Base-by-base conservation (phyloP, 1,140 invertebrate genomes). In the Drosophila sproati region DNA sequence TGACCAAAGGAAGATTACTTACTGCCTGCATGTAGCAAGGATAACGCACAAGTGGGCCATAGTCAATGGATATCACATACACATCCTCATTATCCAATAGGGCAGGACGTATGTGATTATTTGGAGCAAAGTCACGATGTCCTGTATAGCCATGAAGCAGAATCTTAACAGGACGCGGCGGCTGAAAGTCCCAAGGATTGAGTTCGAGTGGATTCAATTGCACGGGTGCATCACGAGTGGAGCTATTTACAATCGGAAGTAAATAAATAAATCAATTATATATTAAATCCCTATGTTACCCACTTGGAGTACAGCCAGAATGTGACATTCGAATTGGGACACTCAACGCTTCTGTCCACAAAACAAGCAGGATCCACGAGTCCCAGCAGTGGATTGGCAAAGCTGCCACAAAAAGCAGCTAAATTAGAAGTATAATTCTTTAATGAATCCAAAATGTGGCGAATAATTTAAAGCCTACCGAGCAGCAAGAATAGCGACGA, bases 101-200 rank as follows among this genome's bases (percentile, higher is more conserved):
- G 93, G 94, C 94, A 82, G 94, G 94, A 64, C 94, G 92, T 69
- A 95, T 93, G 83, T 94, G 92, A 5, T 91, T 91, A 64, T 94
- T 95, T 0, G 95, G 95, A 0, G 94, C 93, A 79, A 91, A 95
- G 68, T 95, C 93, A 45, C 92, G 94, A 78, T 94, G 34, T 4
- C 95, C 95, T 0, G 95, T 95, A 75, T 95, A 95, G 3, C 95
- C 95, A 77, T 95, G 95, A 2, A 95, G 92, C 3, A 96, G 93
- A 52, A 96, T 94, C 82, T 95, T 95, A 0, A 94, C 93, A 0
- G 94, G 94, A 0, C 92, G 85, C 0, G 63, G 37, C 0, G 93
- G 78, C 10, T 94, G 80, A 67, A 95, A 95, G 2, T 94, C 93
- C 5, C 93, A 94, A 0, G 93, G 92, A 29, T 93, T 77, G 5